These are phyloP conservation scores for Sorex maritimensis DNA, from an alignment of 2,797 vertebrate genomes.

Conservation along the genomic window DNA sequence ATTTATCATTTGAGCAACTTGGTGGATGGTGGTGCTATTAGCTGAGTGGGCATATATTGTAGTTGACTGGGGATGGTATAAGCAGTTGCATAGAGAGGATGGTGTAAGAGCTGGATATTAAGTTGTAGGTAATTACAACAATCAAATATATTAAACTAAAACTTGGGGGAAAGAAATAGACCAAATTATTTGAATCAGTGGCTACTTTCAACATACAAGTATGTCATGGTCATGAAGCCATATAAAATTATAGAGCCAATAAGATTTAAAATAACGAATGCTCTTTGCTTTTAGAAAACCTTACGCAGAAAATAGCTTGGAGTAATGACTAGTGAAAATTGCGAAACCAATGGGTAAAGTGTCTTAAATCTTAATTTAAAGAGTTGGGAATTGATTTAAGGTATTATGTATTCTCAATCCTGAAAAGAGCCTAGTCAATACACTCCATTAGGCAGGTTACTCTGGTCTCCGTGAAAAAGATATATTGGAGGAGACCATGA, in stretches of 20 bases:
- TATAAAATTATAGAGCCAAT: slow-evolving; percentile 4
- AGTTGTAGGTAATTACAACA: background rate
- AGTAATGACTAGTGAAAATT: background rate
- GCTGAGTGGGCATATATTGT: background rate
- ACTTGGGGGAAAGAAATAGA: background rate
- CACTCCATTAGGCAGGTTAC: background rate
- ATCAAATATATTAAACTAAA: background rate
- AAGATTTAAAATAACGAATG: slow-evolving; percentile 11
- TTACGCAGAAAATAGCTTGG: background rate
- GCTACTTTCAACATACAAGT: background rate
- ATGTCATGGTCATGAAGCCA: background rate
- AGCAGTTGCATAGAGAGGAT: background rate
- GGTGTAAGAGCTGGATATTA: background rate
- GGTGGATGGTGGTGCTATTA: background rate
- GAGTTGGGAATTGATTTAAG: slow-evolving; percentile 12
- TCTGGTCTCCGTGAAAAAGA: background rate
- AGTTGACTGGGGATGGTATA: background rate
- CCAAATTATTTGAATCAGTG: slow-evolving; percentile 6
- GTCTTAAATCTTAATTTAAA: slow-evolving; percentile 41
- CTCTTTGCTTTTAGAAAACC: slow-evolving; percentile 45
- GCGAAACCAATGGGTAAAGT: background rate
- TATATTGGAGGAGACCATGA: background rate
- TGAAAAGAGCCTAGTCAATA: background rate
- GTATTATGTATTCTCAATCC: background rate
- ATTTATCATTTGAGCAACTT: background rate